These are phyloP conservation scores for Diabrotica virgifera DNA, from an alignment of 1,140 invertebrate species.

Conservation along the genomic window DNA sequence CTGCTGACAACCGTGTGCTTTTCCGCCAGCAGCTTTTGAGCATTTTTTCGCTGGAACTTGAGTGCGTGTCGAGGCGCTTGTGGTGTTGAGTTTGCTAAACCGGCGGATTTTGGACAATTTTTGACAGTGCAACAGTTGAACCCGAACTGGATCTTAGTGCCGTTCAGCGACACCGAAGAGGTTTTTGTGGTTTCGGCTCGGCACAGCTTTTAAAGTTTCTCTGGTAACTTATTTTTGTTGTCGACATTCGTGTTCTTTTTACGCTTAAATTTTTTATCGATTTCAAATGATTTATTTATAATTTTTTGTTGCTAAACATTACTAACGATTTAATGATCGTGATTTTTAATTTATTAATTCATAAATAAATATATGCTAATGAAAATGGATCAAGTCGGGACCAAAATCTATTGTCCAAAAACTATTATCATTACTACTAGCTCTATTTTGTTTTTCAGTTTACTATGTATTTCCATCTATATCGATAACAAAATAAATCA, in stretches of 20 bases:
- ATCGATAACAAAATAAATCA: too few relatives aligned
- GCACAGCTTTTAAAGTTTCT: background rate
- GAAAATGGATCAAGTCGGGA: too few relatives aligned
- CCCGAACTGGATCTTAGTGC: background rate
- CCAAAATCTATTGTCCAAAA: too few relatives aligned
- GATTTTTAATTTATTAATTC: too few relatives aligned
- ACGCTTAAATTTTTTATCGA: background rate
- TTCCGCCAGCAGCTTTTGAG: conserved; percentile 11
- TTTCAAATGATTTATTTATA: background rate
- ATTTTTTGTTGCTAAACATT: too few relatives aligned
- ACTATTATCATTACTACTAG: too few relatives aligned
- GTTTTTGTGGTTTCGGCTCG: background rate
- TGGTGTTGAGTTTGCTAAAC: conserved; percentile 17
- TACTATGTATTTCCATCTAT: too few relatives aligned
- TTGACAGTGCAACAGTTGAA: conserved; percentile 16
- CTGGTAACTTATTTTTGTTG: background rate
- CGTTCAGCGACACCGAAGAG: background rate
- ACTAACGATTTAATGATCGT: too few relatives aligned
- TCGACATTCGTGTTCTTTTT: background rate
- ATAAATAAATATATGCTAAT: too few relatives aligned
- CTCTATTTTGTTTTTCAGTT: too few relatives aligned
- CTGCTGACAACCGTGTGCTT: background rate
- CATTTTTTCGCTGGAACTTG: conserved; percentile 10
- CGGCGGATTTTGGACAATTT: conserved; percentile 9
- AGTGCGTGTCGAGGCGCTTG: conserved; percentile 22